Percentiles rank a stretch among this genome's conserved stretches.
Evolutionary conservation across 2,113 vertebrate species (phyloP).

Genomic region (Arothron firmamentum): DNA sequence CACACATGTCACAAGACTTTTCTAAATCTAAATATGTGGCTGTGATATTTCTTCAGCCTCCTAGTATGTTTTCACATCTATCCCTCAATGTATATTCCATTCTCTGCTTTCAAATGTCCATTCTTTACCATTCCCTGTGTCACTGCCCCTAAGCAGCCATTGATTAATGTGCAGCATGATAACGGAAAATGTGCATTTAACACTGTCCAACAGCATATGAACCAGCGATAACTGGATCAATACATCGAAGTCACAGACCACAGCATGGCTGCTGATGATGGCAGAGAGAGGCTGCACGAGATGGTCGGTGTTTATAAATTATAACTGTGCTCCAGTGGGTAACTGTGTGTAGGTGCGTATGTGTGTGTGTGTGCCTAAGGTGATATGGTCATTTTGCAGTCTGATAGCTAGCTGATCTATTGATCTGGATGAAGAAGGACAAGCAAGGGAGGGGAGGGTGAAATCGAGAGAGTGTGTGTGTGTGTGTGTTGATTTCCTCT

Average conservation of each 20-base stretch:
- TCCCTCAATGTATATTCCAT: neutral
- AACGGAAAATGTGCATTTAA: conserved; percentile 78
- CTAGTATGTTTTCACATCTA: neutral
- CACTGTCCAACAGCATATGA: conserved; percentile 77
- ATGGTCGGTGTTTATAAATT: neutral
- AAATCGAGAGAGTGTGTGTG: conserved; percentile 37
- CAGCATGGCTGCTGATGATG: conserved; percentile 57
- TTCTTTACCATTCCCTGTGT: conserved; percentile 2
- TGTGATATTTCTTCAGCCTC: neutral
- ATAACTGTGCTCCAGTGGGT: conserved; percentile 10
- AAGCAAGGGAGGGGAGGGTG: conserved; percentile 33
- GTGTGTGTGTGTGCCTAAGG: conserved; percentile 67
- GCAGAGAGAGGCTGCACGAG: conserved; percentile 19
- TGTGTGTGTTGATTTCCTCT: conserved; percentile 2
- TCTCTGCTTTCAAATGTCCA: conserved; percentile 13
- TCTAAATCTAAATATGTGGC: neutral
- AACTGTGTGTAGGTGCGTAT: conserved; percentile 35
- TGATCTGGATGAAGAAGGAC: conserved; percentile 69
- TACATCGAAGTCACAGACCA: conserved; percentile 53
- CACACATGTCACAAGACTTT: neutral
- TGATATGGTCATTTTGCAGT: conserved; percentile 77
- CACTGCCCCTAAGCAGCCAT: conserved; percentile 31
- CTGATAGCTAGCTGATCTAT: conserved; percentile 78
- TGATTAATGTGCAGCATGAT: conserved; percentile 65
- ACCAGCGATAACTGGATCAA: conserved; percentile 80